Evolutionary conservation across 2,113 vertebrate species (phyloP), one percentile per base, ranked within the genome.

Genomic region (Uropsilus gracilis): DNA sequence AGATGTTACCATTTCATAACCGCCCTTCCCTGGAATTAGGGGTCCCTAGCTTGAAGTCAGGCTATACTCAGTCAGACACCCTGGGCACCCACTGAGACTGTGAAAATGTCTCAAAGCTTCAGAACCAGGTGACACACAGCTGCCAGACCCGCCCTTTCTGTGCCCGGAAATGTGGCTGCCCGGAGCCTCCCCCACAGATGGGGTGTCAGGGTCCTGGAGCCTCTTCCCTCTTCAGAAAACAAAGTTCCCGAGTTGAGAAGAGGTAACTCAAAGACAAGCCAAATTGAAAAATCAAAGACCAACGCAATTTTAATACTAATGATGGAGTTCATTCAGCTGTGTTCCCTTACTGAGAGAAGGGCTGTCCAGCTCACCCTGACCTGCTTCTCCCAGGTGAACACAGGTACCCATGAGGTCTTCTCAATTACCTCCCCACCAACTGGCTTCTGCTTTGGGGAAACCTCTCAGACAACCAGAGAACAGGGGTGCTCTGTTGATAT

Each of bases 391-490:
- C 63, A 6, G 18, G 3, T 18, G 39, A 28, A 26, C 3, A 0
- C 4, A 24, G 18, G 34, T 39, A n/a, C n/a, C 12, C 46, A 48
- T 30, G 12, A 42, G 5, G 11, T 59, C 55, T 37, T 8, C 0
- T 1, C 20, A 2, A 24, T 46, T n/a, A n/a, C n/a, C 22, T 5
- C 53, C 46, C 20, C 46, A 50, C 11, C 48, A 50, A 48, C 48
- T 50, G 48, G 11, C 26, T 24, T 26, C 66, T 4, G 32, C 16
- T 16, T 55, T 32, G 11, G 1, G 0, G 0, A 48, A 39, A 12
- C 26, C 30, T 34, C 1, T 0, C 0, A 4, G 8, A 0, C 53
- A 8, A 17, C 57, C 53, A 18, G 1, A 46, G 50, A 39, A 16
- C 44, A 46, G 16, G 68, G 32, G 61, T 1, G 12, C 91, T 26